These are phyloP conservation scores for Orchesella flavescens DNA, from an alignment of 2,888 invertebrate species.

Conservation along the genomic window DNA sequence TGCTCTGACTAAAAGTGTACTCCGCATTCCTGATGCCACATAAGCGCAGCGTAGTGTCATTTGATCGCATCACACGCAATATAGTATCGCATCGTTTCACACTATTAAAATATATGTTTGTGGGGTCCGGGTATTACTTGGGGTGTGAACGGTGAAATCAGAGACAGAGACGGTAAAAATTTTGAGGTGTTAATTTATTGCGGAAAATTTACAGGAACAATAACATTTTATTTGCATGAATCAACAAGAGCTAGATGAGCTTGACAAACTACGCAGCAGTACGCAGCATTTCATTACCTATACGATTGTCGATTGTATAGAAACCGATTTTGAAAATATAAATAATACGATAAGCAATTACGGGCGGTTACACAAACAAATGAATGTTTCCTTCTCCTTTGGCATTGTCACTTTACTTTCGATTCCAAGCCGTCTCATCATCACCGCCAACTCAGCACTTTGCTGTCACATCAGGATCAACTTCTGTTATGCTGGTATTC, in stretches of 20 bases:
- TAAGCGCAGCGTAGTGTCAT: no score
- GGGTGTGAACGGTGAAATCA: background rate
- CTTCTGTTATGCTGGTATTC: background rate
- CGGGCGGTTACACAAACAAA: no score
- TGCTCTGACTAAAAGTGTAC: no score
- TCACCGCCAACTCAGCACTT: background rate
- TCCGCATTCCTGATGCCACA: no score
- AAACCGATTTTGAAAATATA: background rate
- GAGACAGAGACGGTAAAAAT: slow-evolving; percentile 14
- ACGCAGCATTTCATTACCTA: background rate
- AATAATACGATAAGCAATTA: background rate
- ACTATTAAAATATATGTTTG: background rate
- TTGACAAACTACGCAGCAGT: background rate
- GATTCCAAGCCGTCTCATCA: background rate
- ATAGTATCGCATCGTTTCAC: background rate
- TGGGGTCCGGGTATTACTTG: background rate
- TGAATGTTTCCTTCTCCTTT: no score
- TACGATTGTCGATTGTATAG: background rate
- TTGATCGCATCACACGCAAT: no score
- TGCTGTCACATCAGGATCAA: background rate
- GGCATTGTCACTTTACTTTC: no score
- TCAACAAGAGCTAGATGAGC: no score
- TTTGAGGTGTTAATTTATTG: slow-evolving; percentile 1
- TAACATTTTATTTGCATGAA: no score
- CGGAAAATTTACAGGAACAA: background rate